Base-by-base conservation (phyloP, 2,797 vertebrate species). In the Aselliscus stoliczkanus region DNA sequence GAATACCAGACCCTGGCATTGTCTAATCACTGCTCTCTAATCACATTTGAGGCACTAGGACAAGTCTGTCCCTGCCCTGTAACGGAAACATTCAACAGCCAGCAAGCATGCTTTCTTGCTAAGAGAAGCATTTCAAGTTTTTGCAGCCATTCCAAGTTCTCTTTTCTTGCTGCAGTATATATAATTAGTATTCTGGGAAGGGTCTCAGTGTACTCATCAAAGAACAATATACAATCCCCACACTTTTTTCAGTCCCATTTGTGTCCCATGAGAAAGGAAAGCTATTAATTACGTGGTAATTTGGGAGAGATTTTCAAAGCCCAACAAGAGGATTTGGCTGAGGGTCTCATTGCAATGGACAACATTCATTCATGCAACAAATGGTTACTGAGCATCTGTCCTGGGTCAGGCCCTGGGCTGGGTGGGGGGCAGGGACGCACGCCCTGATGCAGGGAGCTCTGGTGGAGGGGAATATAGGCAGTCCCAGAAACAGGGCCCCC, bases 251-350 rank as follows among this genome's bases (percentile, higher is more conserved):
- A 56, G n/a, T 47, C 75, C 14, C 21, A 4, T 42, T 91, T 39
- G 8, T n/a, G 69, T 93, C 54, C n/a, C 31, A 34, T 11, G 25
- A 76, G 37, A 86, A 56, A 92, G 54, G 65, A 80, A 83, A 65
- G 44, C 50, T 72, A n/a, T 83, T 85, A 82, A 82, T 85, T 86
- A 47, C 8, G 0, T 23, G 15, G 52, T 90, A 34, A 80, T 72
- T 87, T 90, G 25, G 84, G 82, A 86, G 65, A 60, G 20, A 34
- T 73, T 93, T 94, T 85, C 75, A 85, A 93, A 94, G 65, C 70
- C 62, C 12, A 6, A 65, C 77, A n/a, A 11, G 37, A 56, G 50
- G 6, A 56, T 70, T 81, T 56, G 65, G 29, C 80, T 87, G 47
- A 88, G 65, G 62, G n/a, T 81, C 83, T 92, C 56, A 25, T 56